Base-by-base conservation (phyloP, 2,888 invertebrate species). In the Erebia ligea region DNA sequence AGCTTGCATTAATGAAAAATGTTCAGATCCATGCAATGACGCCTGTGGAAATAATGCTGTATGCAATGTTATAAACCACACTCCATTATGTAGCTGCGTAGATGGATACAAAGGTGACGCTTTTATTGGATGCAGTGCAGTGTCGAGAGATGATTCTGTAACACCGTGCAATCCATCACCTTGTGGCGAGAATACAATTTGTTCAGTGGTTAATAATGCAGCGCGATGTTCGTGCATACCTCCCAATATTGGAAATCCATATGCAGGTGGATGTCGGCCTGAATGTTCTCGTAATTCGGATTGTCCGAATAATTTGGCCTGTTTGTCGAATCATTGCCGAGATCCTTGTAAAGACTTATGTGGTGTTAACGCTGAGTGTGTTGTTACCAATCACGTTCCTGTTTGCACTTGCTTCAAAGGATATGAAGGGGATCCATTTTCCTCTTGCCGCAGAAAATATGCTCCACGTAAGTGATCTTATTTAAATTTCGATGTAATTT, bases 181-280 rank as follows among this genome's bases (percentile, higher is more conserved):
- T 0, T 98, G 98, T 84, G 98, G 97, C 19, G 96, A 96, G 81
- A 98, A 98, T 82, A 96, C 98, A 0, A 94, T 96, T 71, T 98
- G 98, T 82, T 94, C 95, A 0, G 95, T 95, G 42, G 90, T 95
- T 2, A 95, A 96, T 78, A 95, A 96, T 19, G 91, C 94, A 42
- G 95, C 96, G 0, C 95, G 95, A 77, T 98, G 98, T 84, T 94
- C 94, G n/a, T 98, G 98, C 82, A 97, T 98, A 81, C 97, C 97
- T 71, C 97, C 97, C 4, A 97, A 97, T 81, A 95, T 97, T 74
- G 98, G 98, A 10, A 97, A 98, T 90, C 97, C 98, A 5, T 98
- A 97, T 82, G 95, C 95, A 17, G 96, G 96, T 19, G 97, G 97
- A 48, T 98, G 98, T 81, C 94, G 96, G 75, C 98, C 98, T 2